Percentiles rank a stretch among this genome's conserved stretches.
Evolutionary conservation across 2,888 invertebrate genomes (phyloP).

Genomic region (Acanthococcus lagerstroemiae): DNA sequence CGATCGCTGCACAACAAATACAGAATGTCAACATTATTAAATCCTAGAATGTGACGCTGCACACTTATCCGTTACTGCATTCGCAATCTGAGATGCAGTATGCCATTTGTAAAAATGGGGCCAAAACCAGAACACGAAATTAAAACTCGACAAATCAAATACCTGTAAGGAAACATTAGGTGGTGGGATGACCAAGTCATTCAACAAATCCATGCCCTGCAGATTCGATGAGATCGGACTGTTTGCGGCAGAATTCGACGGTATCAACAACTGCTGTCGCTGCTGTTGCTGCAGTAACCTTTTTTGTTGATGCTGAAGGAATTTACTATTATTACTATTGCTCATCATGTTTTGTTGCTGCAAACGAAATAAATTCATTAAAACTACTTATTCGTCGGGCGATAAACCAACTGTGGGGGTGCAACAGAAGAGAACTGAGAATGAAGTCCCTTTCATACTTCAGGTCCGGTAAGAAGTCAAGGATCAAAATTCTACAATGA

Average conservation of each 20-base stretch:
- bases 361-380: not conserved
- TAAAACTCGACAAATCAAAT: no score
- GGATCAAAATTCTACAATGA: no score
- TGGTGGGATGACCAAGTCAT: slow-evolving; percentile 75
- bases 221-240: slow-evolving; percentile 48
- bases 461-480: no score
- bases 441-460: no score
- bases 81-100: no score
- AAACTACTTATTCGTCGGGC: not conserved
- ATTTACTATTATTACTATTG: not conserved
- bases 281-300: slow-evolving; percentile 68
- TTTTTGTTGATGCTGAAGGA: slow-evolving; percentile 46
- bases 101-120: not conserved
- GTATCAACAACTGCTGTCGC: slow-evolving; percentile 69
- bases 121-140: not conserved
- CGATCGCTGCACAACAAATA: slow-evolving; percentile 8
- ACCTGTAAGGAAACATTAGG: slow-evolving; percentile 79
- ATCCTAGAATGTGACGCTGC: no score
- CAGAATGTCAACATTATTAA: not conserved
- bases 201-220: slow-evolving; percentile 69
- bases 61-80: no score
- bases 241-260: slow-evolving; percentile 60
- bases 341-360: slow-evolving; percentile 1
- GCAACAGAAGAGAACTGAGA: no score
- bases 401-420: no score